Conservation (phyloP, 2,797 vertebrate species). For the Argya squamiceps region DNA sequence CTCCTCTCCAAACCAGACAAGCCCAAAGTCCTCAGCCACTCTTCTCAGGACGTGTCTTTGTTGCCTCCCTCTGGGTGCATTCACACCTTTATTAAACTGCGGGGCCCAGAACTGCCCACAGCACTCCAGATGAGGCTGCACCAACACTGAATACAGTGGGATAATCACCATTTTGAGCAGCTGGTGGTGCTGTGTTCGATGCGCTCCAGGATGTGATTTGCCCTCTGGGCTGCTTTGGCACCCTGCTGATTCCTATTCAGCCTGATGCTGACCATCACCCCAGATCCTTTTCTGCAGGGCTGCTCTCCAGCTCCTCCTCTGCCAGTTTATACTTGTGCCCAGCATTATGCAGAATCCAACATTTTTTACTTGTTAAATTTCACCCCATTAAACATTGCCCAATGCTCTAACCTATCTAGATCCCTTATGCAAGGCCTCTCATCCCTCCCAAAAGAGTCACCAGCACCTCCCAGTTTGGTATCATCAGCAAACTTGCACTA, state of each 20-base stretch:
- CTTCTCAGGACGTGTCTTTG: not conserved
- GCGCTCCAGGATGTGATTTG: not conserved
- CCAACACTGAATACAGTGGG: rapidly evolving
- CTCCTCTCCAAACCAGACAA: not conserved
- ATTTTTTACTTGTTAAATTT: not conserved
- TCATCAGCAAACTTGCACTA: not conserved
- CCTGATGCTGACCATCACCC: not conserved
- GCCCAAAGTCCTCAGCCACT: rapidly evolving
- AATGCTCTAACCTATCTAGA: not conserved
- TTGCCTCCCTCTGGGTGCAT: not conserved
- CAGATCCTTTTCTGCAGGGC: not conserved
- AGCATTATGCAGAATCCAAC: not conserved
- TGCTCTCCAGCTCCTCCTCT: not conserved
- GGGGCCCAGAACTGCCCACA: not conserved
- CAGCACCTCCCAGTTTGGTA: not conserved
- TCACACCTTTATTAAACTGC: not conserved
- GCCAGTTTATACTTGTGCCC: not conserved
- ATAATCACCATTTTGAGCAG: not conserved
- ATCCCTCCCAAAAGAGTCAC: not conserved
- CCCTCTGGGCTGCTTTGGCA: not conserved
- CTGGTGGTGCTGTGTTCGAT: not conserved
- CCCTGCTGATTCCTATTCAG: not conserved
- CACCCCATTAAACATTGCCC: not conserved
- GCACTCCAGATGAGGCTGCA: not conserved
- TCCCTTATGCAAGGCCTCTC: not conserved